These are phyloP conservation scores for Rhabdomys pumilio DNA, from an alignment of 2,797 vertebrate species.

Conservation along the genomic window DNA sequence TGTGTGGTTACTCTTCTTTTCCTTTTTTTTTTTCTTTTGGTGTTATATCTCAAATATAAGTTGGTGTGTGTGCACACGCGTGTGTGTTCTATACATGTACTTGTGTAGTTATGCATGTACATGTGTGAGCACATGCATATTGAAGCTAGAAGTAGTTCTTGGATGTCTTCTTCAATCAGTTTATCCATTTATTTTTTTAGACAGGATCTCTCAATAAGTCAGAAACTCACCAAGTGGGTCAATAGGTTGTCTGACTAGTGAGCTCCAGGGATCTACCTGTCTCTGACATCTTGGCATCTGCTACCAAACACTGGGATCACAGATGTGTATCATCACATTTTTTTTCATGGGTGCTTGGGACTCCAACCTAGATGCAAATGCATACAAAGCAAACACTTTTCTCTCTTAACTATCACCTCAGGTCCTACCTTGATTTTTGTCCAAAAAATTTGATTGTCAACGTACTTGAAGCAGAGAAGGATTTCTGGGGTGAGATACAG, in stretches of 20 bases:
- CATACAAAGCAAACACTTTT: neutral
- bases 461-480: neutral
- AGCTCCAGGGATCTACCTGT: neutral
- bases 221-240: neutral
- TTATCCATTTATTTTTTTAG: neutral
- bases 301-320: neutral
- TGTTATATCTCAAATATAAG: neutral
- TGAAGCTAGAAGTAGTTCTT: neutral
- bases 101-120: neutral
- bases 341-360: neutral
- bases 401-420: neutral
- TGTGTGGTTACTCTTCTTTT: neutral
- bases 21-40: neutral
- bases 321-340: neutral
- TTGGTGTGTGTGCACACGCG: neutral
- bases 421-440: neutral
- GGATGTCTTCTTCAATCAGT: neutral
- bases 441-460: conserved; percentile 14
- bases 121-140: neutral
- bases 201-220: neutral
- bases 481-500: neutral
- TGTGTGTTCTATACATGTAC: neutral
- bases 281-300: neutral
- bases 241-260: neutral
- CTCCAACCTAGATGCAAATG: neutral